Evolutionary conservation across 2,797 vertebrate species (phyloP), one percentile per base, ranked within the genome.

Genomic region (Hybognathus amarus): DNA sequence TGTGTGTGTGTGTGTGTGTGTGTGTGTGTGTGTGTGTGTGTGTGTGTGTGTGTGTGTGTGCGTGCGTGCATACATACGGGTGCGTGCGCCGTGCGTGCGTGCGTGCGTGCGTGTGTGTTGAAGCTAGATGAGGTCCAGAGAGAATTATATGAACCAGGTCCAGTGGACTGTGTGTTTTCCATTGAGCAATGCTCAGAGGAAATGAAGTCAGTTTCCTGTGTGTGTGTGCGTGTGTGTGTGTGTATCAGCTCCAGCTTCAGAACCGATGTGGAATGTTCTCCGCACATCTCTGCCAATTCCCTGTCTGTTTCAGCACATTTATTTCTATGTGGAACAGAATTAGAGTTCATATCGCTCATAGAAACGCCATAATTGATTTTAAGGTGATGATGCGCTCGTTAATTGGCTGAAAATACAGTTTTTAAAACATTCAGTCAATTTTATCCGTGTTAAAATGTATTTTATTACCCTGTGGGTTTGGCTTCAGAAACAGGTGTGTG

Each of bases 151-250:
- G 54, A 80, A 59, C 27, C 67, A 20, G 61, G 67, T 68, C 59
- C 52, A 79, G 64, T 61, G 67, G 27, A 83, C 42, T 81, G 77
- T 75, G 78, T 63, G 54, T 84, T 84, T 73, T 63, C 70, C 79
- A 77, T 82, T 88, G 76, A 87, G 78, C 76, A 64, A 77, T 71
- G 24, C 75, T 77, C 80, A 77, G 66, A 88, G 82, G 79, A 88
- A 85, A 87, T 84, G 68, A 80, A 87, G 27, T 84, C 79, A 73
- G 85, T 87, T 87, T 87, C 71, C 71, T 63, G 38, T 61, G 68
- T 76, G 77, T 27, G 27, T 54, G 45, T 64, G 63, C 24, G 68
- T 33, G 47, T 50, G 45, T 47, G 74, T 63, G 8, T 63, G 38
- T 61, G 68, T 76, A n/a, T 33, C 38, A 42, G 52, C 61, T 17